phyloP scores from a whole-genome alignment of 2,888 invertebrate species.

The Apotomis capreana region DNA sequence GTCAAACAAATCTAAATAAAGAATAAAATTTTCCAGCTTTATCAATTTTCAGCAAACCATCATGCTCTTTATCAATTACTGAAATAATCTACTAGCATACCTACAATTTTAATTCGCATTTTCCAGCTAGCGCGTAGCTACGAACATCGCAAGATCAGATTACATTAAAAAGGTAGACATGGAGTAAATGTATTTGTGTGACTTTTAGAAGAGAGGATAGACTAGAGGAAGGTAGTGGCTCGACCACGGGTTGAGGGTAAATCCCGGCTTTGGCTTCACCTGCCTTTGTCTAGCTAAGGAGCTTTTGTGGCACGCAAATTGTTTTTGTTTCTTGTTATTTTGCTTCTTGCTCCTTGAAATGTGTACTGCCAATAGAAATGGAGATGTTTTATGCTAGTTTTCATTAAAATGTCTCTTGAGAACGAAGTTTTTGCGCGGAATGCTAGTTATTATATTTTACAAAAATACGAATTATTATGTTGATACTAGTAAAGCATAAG shows the following conservation, averaged over 20 bases:
- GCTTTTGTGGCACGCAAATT: conserved; percentile 34
- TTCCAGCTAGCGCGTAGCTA: not conserved
- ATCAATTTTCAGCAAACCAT: not conserved
- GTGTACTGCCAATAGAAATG: conserved; percentile 11
- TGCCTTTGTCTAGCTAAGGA: conserved; percentile 29
- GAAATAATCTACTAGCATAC: not conserved
- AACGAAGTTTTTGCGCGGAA: not conserved
- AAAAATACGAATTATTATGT: too few relatives aligned
- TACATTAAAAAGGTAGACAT: not conserved
- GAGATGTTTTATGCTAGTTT: not conserved
- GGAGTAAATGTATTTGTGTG: not conserved
- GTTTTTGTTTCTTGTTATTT: conserved; percentile 32
- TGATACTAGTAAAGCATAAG: too few relatives aligned
- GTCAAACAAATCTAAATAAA: too few relatives aligned
- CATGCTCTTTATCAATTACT: not conserved
- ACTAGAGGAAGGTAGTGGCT: conserved; percentile 17
- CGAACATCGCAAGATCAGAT: not conserved
- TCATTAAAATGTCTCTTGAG: too few relatives aligned
- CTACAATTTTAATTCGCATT: not conserved
- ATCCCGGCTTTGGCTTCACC: conserved; percentile 14
- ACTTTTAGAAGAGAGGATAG: conserved; percentile 12
- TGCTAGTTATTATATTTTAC: too few relatives aligned
- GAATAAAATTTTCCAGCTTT: too few relatives aligned
- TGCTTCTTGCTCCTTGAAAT: conserved; percentile 12
- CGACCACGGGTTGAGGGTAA: conserved; percentile 27